These are phyloP conservation scores for Ammodramus savannarum DNA, from an alignment of 2,113 vertebrate genomes.

Conservation along the genomic window DNA sequence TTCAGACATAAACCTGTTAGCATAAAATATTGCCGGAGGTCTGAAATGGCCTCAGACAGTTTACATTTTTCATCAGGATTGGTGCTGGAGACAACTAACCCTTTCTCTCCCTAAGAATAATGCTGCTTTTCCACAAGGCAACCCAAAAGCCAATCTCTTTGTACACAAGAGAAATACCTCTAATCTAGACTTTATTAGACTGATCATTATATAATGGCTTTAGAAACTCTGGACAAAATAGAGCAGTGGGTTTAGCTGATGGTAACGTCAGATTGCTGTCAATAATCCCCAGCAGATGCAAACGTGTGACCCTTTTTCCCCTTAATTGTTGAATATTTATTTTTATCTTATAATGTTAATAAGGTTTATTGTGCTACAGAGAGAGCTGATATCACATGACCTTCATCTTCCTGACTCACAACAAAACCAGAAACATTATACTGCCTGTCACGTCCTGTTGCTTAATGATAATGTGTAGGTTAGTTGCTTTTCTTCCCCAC, in stretches of 20 bases:
- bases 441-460: slow-evolving; percentile 62
- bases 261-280: slow-evolving; percentile 52
- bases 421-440: slow-evolving; percentile 57
- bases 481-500: slow-evolving; percentile 56
- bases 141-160: slow-evolving; percentile 56
- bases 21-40: slow-evolving; percentile 48
- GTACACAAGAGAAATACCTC: slow-evolving; percentile 62
- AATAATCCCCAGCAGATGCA: slow-evolving; percentile 65
- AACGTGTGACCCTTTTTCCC: slow-evolving; percentile 39
- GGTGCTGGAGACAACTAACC: slow-evolving; percentile 47
- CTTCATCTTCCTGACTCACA: slow-evolving; percentile 56
- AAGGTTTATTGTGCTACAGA: slow-evolving; percentile 59
- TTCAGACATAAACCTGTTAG: slow-evolving; percentile 56
- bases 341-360: slow-evolving; percentile 69
- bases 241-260: slow-evolving; percentile 55
- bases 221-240: slow-evolving; percentile 63
- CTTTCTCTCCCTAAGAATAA: slow-evolving; percentile 50
- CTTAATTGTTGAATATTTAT: slow-evolving; percentile 68
- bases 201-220: slow-evolving; percentile 70
- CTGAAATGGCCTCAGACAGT: slow-evolving; percentile 41
- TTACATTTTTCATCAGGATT: slow-evolving; percentile 62
- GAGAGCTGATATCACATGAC: slow-evolving; percentile 51
- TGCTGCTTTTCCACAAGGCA: slow-evolving; percentile 52
- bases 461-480: slow-evolving; percentile 65
- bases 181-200: slow-evolving; percentile 63